Base-by-base conservation (phyloP, 1,140 invertebrate species). In the Magallana angulata region DNA sequence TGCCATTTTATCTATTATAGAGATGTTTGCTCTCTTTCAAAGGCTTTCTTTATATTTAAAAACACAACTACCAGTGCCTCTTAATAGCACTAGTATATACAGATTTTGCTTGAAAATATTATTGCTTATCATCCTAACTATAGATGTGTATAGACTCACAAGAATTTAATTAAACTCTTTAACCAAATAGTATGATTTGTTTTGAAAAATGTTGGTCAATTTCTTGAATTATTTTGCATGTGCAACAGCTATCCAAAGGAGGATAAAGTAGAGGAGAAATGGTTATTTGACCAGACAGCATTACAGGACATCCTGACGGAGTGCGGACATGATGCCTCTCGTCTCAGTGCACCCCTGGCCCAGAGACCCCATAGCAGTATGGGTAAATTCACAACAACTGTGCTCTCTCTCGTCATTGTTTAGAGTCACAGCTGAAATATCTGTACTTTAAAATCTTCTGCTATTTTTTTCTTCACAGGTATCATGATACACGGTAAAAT, bases 281-380 rank as follows among this genome's bases (percentile, higher is more conserved):
- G 94, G 71, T 88, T 95, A 24, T 95, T 95, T 91, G 93, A 94
- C 84, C 93, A 94, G 82, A 89, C 91, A 1, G 86, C 89, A 14
- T 92, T 96, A 85, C 88, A 93, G 83, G 93, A 95, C 81, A 91
- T 93, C 30, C 91, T 95, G 81, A 90, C 92, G 68, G 93, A 88
- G 58, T 91, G 89, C 82, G 94, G 94, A 16, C 91, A 94, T 83
- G 95, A 95, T 90, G 92, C 93, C 6, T 89, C 93, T 7, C 85
- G 92, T 86, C 93, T 94, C 11, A 91, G 91, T 82, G 91, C 89
- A 8, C 93, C 93, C n/a, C 94, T 93, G 85, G 92, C 91, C 82
- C 93, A 93, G 59, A 93, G 90, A 90, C 93, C 94, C 88, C 88
- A 85, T 89, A 89, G 92, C 90, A 85, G 85, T 56, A 89, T 92